Evolutionary conservation across 1,140 invertebrate genomes (phyloP).

Genomic region (Gonioctena quinquepunctata): DNA sequence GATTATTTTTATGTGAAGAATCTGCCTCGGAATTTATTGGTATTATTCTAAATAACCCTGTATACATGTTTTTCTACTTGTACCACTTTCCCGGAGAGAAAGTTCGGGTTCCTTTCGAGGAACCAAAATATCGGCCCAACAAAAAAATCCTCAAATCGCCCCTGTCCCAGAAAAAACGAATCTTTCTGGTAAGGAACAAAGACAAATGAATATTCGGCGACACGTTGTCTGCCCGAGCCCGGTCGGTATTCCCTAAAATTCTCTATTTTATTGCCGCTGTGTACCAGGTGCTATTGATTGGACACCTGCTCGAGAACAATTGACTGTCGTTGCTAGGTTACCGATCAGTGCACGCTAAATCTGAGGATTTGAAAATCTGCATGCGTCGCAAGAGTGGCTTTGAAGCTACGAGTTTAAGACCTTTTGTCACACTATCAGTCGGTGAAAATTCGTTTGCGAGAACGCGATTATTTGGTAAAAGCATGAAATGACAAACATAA

Average conservation of each 20-base stretch:
- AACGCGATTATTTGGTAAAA: not conserved
- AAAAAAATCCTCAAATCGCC: not conserved
- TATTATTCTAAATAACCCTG: too few species aligned
- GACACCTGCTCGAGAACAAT: slow-evolving; percentile 54
- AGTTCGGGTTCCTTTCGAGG: too few species aligned
- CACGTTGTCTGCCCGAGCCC: slow-evolving; percentile 12
- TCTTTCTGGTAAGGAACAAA: not conserved
- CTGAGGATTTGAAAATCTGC: slow-evolving; percentile 53
- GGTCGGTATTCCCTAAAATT: slow-evolving; percentile 19
- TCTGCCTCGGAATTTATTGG: too few species aligned
- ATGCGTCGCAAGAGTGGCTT: slow-evolving; percentile 37
- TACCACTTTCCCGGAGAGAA: too few species aligned
- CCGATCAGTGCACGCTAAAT: slow-evolving; percentile 48
- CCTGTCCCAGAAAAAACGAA: not conserved
- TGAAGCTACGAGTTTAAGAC: not conserved
- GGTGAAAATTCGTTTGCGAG: not conserved
- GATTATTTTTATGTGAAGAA: too few species aligned
- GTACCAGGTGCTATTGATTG: slow-evolving; percentile 53
- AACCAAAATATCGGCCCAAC: not conserved
- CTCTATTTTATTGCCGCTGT: slow-evolving; percentile 30
- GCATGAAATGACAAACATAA: not conserved
- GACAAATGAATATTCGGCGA: slow-evolving; percentile 19
- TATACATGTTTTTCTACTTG: too few species aligned
- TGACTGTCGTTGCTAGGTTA: slow-evolving; percentile 52
- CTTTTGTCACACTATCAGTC: not conserved